Base-by-base conservation (phyloP, 2,113 vertebrate genomes). In the Nycticebus coucang region DNA sequence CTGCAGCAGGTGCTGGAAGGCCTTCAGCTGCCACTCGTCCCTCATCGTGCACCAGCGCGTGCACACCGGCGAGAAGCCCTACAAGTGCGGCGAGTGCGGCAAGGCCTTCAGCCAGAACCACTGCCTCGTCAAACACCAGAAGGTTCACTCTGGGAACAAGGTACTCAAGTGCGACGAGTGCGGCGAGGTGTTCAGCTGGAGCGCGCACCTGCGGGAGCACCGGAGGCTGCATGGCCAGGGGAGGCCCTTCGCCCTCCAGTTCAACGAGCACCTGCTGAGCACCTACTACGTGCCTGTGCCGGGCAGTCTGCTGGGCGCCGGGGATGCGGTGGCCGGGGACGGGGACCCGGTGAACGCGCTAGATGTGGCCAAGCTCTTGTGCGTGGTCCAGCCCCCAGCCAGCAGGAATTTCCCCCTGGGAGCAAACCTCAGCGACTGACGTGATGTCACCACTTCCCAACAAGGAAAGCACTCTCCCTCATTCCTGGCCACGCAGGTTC, bases 51-150 rank as follows among this genome's bases (percentile, higher is more conserved):
- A 97, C 53, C 96, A 93, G 95, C 62, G 96, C 1, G 12, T 91
- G 26, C 96, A 97, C 84, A 95, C 97, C 0, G 92, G 96, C 0
- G 96, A 97, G 95, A 92, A 75, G 64, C 97, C 97, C 87, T 97
- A 97, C 45, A 94, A 92, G 14, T 97, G 97, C 1, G 4, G 45
- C 0, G 64, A 93, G 80, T 97, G 97, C 0, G 92, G 97, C 87
- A 87, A 93, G 3, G 96, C 97, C 5, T 97, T 97, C 80, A 97
- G 94, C 90, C 96, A 97, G 84, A 97, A 97, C 13, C 97, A 97
- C 66, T 97, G 97, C 5, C 97, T 97, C 2, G 21, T 93, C 30
- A 97, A 97, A 4, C 97, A 97, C 2, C 92, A 90, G 87, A 97
- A 97, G 62, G 33, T 87, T 33, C 97, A 96, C 35, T n/a, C 96